Percentiles rank a stretch among this genome's conserved stretches.
Conservation (phyloP, 2,888 invertebrate genomes). For the Eulithis prunata region DNA sequence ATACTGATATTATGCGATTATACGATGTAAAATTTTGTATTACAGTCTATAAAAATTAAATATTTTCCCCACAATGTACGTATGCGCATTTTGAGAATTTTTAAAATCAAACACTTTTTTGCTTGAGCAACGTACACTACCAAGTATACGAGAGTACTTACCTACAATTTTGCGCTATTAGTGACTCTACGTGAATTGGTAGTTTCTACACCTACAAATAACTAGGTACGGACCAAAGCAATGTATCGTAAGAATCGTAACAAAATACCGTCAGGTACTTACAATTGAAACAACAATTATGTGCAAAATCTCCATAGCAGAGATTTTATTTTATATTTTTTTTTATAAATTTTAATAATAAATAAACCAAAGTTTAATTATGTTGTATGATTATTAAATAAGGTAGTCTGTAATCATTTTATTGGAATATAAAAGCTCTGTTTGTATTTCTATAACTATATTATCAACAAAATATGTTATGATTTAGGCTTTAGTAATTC, state of each 20-base stretch:
- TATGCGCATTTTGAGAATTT: no score
- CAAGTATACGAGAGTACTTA: no score
- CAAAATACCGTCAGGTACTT: background rate
- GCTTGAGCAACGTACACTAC: no score
- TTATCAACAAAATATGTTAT: slow-evolving; percentile 22
- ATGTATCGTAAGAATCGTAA: no score
- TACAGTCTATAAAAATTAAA: slow-evolving; percentile 63
- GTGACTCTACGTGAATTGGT: no score
- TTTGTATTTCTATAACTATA: slow-evolving; percentile 46
- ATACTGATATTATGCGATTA: slow-evolving; percentile 59
- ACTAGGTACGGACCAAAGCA: no score
- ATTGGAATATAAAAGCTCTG: slow-evolving; percentile 59
- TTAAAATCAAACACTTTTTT: no score
- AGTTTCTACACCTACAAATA: no score
- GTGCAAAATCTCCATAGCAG: slow-evolving; percentile 57
- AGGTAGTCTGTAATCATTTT: slow-evolving; percentile 52
- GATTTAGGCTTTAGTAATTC: slow-evolving; percentile 41
- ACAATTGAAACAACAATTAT: slow-evolving; percentile 65
- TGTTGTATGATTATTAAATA: slow-evolving; percentile 49
- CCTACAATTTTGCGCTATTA: no score
- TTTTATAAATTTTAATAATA: slow-evolving; percentile 57
- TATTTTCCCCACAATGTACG: no score
- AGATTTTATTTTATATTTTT: slow-evolving; percentile 59
- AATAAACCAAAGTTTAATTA: slow-evolving; percentile 43
- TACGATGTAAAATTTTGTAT: slow-evolving; percentile 61